Conservation (phyloP, 2,888 invertebrate species). For the Anorthoa munda region DNA sequence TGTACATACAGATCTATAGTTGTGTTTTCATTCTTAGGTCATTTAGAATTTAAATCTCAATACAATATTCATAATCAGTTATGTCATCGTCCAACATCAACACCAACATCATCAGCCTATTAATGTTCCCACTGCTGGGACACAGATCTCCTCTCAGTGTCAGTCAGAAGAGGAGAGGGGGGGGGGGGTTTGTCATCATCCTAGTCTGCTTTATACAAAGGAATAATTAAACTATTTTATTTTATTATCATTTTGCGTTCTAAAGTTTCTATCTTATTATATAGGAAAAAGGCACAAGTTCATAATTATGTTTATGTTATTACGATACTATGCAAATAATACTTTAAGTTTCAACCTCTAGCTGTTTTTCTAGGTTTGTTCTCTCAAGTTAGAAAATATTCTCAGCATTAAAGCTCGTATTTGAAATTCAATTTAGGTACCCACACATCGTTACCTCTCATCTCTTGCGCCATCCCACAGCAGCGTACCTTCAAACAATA, state of each 20-base stretch:
- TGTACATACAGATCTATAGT: too few species aligned
- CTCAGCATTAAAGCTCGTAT: background rate
- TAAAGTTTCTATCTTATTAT: background rate
- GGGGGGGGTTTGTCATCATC: background rate
- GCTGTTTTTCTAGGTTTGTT: too few species aligned
- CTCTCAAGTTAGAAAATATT: background rate
- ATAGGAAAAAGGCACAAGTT: too few species aligned
- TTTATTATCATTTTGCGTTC: too few species aligned
- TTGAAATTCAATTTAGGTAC: background rate
- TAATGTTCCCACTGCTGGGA: too few species aligned
- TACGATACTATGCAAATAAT: background rate
- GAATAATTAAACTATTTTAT: too few species aligned
- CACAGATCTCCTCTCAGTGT: too few species aligned
- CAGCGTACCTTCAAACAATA: constrained; percentile 59
- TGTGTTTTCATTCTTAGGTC: too few species aligned
- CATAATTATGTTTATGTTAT: background rate
- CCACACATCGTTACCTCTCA: background rate
- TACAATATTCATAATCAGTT: background rate
- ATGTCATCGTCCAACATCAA: background rate
- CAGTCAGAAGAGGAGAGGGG: too few species aligned
- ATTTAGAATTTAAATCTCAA: background rate
- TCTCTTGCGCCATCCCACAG: constrained; percentile 45
- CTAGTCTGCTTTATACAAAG: background rate
- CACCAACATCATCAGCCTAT: too few species aligned
- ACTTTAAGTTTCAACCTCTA: too few species aligned